A percentile compares a stretch with the other conserved stretches of the same genome.
Conservation (phyloP, 2,888 invertebrate genomes). For the Leptothorax acervorum region DNA sequence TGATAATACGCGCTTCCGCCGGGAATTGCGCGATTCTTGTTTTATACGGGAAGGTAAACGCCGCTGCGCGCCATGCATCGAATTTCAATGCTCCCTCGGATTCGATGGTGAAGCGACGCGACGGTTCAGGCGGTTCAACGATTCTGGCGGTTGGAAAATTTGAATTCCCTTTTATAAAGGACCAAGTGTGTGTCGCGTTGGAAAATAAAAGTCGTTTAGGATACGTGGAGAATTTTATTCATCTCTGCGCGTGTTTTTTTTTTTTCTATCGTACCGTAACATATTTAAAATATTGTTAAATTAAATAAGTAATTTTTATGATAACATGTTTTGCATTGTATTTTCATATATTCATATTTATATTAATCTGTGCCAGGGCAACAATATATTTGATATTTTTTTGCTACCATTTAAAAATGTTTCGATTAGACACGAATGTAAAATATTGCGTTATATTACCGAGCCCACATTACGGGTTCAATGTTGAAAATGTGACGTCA, state of each 20-base stretch:
- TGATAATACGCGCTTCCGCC: constrained; percentile 72
- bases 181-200: constrained; percentile 30
- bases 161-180: constrained; percentile 44
- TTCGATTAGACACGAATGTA: constrained; percentile 6
- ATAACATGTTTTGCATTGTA: not conserved
- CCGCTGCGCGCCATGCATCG: constrained; percentile 53
- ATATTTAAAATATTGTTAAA: constrained; percentile 15
- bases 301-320: not conserved
- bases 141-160: constrained; percentile 51
- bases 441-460: constrained; percentile 4
- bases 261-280: not conserved
- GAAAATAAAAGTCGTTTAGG: constrained; percentile 42
- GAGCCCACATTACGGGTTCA: not conserved
- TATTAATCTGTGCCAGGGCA: not conserved
- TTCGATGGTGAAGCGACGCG: constrained; percentile 27
- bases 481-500: constrained; percentile 10
- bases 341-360: not conserved
- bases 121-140: constrained; percentile 32
- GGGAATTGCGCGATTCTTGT: constrained; percentile 66
- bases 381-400: not conserved
- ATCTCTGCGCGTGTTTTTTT: constrained; percentile 1
- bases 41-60: constrained; percentile 58
- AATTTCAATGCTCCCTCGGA: constrained; percentile 56
- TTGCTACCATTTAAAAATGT: not conserved
- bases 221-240: constrained; percentile 37